Evolutionary conservation across 2,888 invertebrate species (phyloP).

Genomic region (Embidobia sp.): DNA sequence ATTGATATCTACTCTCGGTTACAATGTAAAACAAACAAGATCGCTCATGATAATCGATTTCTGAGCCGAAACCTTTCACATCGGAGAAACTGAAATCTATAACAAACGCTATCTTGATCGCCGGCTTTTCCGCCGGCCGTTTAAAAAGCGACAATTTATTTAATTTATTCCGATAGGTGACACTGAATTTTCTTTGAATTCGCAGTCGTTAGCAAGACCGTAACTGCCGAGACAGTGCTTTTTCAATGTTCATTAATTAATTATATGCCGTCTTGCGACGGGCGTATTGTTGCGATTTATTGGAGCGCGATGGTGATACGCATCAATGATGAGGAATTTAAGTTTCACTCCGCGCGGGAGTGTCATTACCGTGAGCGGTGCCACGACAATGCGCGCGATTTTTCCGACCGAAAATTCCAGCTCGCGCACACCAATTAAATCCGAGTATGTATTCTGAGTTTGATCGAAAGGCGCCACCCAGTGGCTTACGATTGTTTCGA

Average conservation of each 20-base stretch:
- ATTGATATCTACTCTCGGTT: constrained; percentile 22
- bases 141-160: constrained; percentile 53
- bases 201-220: constrained; percentile 18
- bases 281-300: constrained; percentile 61
- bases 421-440: constrained; percentile 31
- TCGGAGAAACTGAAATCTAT: constrained; percentile 44
- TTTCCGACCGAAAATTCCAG: constrained; percentile 38
- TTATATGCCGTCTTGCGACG: constrained; percentile 51
- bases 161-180: constrained; percentile 40
- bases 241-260: constrained; percentile 61
- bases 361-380: constrained; percentile 48
- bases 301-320: constrained; percentile 63
- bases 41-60: constrained; percentile 37
- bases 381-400: constrained; percentile 41
- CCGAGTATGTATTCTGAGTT: constrained; percentile 27
- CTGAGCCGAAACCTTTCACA: constrained; percentile 44
- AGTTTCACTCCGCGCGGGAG: constrained; percentile 53
- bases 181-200: constrained; percentile 30
- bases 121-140: constrained; percentile 6
- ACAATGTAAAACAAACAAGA: constrained; percentile 50
- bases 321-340: constrained; percentile 53
- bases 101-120: constrained; percentile 42
- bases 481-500: constrained; percentile 24
- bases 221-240: constrained; percentile 27
- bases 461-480: constrained; percentile 24